Conservation (phyloP, 2,113 vertebrate genomes). For the Pachycephala philippinensis region DNA sequence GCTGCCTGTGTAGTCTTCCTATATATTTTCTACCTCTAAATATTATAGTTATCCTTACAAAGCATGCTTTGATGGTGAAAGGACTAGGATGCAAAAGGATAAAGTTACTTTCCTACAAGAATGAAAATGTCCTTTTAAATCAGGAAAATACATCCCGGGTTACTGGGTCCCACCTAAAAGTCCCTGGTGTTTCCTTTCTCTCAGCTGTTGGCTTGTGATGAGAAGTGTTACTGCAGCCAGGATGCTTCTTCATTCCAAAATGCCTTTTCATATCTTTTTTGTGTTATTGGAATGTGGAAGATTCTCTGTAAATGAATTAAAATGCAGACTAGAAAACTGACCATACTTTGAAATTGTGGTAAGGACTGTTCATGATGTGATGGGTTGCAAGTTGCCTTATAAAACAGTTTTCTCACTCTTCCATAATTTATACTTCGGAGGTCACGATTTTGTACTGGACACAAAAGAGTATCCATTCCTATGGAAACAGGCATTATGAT, state of each 20-base stretch:
- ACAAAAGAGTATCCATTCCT: slow-evolving; percentile 36
- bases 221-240: neutral
- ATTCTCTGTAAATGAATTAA: neutral
- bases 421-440: slow-evolving; percentile 46
- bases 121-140: neutral
- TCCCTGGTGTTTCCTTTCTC: neutral
- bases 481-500: slow-evolving; percentile 59
- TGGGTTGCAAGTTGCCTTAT: neutral
- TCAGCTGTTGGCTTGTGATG: neutral
- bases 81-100: neutral
- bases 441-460: slow-evolving; percentile 42
- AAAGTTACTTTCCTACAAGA: neutral
- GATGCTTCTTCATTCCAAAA: neutral
- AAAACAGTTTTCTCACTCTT: slow-evolving; percentile 5
- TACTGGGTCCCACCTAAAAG: neutral
- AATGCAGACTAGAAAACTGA: neutral
- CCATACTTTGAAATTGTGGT: neutral
- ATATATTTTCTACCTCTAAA: neutral
- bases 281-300: neutral
- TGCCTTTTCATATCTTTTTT: neutral
- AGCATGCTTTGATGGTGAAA: neutral
- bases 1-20: neutral
- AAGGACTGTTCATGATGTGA: neutral
- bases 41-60: neutral
- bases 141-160: neutral